Base-by-base conservation (phyloP, 2,888 invertebrate genomes). In the Mayetiola destructor region DNA sequence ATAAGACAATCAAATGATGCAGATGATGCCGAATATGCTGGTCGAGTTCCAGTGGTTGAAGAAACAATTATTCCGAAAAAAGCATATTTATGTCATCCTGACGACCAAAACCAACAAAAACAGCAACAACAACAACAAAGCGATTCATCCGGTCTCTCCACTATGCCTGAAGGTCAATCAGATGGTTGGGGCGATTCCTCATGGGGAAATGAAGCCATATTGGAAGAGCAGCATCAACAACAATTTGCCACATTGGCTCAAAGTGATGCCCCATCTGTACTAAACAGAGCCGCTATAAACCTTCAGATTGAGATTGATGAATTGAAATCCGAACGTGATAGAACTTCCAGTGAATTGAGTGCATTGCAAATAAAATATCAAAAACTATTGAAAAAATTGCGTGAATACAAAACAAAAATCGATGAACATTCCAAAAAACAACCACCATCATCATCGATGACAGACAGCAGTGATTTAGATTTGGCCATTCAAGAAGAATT, bases 311-410 rank as follows among this genome's bases (percentile, higher is more conserved):
- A 77, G 63, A 74, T 85, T n/a, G 69, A 74, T 29, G 74, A 76
- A 57, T 70, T 85, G 5, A 76, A 79, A 63, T 67, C 73, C 1
- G 79, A 82, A 60, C 77, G 80, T 59, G 75, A 78, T 18, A 71
- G 73, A 48, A 68, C 83, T 20, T 73, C 76, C 58, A 75, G 78
- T 57, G 84, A 86, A 62, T 75, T 85, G 9, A 77, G 80, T 61
- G 73, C 78, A 29, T 73, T 78, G 59, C 83, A 86, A 68, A 70
- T 80, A 0, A 88, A 88, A 67, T 80, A 83, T 30, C 79, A 81
- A 1, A 91, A 88, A 72, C 77, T 89, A 61, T 74, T 92, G 63
- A 85, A 85, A 64, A 92, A 90, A 69, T 72, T 92, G 42, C 92
- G 90, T 69, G 85, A 88, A 66, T 79, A 88, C 57, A 92, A 91